phyloP scores from a whole-genome alignment of 2,888 invertebrate genomes.

The Megastigmus dorsalis region DNA sequence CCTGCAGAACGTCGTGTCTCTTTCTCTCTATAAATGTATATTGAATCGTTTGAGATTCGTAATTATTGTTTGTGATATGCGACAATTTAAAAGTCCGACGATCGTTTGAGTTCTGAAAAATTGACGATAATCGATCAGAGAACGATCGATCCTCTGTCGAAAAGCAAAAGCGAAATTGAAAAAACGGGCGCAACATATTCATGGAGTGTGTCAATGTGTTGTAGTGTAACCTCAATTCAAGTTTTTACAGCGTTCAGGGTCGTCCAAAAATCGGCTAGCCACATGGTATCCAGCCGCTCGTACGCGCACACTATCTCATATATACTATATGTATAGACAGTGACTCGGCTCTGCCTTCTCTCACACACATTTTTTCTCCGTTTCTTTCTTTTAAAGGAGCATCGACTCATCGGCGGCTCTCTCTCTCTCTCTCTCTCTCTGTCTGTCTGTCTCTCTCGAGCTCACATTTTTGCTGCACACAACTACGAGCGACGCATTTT shows the following conservation, averaged over 20 bases:
- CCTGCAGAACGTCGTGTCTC: no score
- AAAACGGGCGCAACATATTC: neutral
- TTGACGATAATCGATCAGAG: neutral
- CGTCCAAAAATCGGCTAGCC: slow-evolving; percentile 31
- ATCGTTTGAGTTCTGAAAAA: neutral
- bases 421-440: no score
- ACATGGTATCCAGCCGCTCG: slow-evolving; percentile 37
- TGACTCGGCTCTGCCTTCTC: slow-evolving; percentile 5
- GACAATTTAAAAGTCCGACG: neutral
- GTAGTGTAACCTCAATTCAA: slow-evolving; percentile 42
- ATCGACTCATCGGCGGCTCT: slow-evolving; percentile 30
- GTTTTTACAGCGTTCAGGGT: slow-evolving; percentile 35
- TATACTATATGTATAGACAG: neutral
- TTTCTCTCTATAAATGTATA: no score
- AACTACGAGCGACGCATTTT: slow-evolving; percentile 37
- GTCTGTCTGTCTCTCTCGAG: no score
- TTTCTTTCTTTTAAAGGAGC: slow-evolving; percentile 24
- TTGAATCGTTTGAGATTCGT: no score
- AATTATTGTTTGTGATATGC: no score
- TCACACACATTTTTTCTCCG: neutral
- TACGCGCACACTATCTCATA: neutral
- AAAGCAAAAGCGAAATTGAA: no score
- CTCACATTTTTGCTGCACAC: slow-evolving; percentile 29
- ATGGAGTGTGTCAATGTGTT: slow-evolving; percentile 32
- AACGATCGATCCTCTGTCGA: no score